These are phyloP conservation scores for Pluvialis apricaria DNA, from an alignment of 2,113 vertebrate genomes.

Conservation along the genomic window DNA sequence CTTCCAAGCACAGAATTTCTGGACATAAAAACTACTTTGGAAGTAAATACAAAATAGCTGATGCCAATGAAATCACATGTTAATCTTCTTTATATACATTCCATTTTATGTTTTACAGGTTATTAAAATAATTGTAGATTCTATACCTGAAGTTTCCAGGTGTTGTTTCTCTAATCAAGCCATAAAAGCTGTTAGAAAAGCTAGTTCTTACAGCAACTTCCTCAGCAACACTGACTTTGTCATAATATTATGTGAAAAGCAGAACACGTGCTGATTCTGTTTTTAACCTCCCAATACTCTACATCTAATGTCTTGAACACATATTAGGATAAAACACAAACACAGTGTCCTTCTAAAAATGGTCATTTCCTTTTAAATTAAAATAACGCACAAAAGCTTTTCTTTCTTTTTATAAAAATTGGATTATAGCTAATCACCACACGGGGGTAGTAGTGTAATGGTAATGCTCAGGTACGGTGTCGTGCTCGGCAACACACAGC, in stretches of 20 bases:
- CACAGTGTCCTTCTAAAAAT: neutral
- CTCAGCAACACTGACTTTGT: neutral
- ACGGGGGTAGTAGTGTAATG: conserved; percentile 60
- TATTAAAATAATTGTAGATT: neutral
- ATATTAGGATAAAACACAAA: neutral
- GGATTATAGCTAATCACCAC: conserved; percentile 46
- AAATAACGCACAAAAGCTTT: neutral
- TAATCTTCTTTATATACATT: neutral
- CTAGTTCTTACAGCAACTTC: neutral
- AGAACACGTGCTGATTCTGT: neutral
- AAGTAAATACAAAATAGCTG: neutral
- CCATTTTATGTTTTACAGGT: neutral
- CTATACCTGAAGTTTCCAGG: neutral
- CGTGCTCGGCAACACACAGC: neutral
- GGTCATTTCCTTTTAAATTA: neutral
- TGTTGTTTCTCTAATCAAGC: neutral
- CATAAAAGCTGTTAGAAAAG: neutral
- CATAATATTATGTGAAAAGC: neutral
- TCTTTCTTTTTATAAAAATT: neutral
- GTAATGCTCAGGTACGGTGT: neutral
- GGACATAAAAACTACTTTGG: neutral
- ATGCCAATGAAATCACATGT: neutral
- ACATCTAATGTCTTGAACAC: neutral
- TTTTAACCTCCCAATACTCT: neutral
- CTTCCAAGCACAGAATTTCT: neutral